These are phyloP conservation scores for Theretra japonica DNA, from an alignment of 2,888 invertebrate species.

Conservation along the genomic window DNA sequence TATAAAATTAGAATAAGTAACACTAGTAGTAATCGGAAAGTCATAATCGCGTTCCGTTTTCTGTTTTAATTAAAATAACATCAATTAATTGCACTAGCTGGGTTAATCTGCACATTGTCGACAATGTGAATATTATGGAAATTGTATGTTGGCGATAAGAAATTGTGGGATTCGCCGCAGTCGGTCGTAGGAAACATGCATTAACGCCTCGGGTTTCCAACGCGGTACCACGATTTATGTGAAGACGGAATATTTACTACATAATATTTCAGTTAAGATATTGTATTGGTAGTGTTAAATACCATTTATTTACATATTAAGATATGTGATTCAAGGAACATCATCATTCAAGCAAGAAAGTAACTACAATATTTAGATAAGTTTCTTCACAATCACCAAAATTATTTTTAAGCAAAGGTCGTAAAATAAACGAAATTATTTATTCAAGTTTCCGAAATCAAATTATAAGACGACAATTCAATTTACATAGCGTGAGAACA, in stretches of 20 bases:
- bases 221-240: slow-evolving; percentile 14
- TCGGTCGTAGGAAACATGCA: slow-evolving; percentile 28
- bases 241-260: slow-evolving; percentile 16
- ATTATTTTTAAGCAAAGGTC: too few species aligned
- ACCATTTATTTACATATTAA: neutral
- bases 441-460: neutral
- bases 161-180: slow-evolving; percentile 36
- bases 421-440: neutral
- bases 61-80: slow-evolving; percentile 48
- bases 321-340: neutral
- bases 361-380: too few species aligned
- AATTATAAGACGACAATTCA: neutral
- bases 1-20: neutral
- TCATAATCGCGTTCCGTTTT: neutral
- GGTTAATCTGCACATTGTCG: slow-evolving; percentile 39
- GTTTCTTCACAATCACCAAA: too few species aligned
- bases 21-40: too few species aligned
- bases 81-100: slow-evolving; percentile 46
- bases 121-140: slow-evolving; percentile 37
- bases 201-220: slow-evolving; percentile 26
- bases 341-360: too few species aligned
- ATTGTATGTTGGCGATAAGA: slow-evolving; percentile 22
- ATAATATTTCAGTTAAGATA: slow-evolving; percentile 10
- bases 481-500: slow-evolving; percentile 2
- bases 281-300: neutral